These are phyloP conservation scores for Agrotis segetum DNA, from an alignment of 2,888 invertebrate species.

Conservation along the genomic window DNA sequence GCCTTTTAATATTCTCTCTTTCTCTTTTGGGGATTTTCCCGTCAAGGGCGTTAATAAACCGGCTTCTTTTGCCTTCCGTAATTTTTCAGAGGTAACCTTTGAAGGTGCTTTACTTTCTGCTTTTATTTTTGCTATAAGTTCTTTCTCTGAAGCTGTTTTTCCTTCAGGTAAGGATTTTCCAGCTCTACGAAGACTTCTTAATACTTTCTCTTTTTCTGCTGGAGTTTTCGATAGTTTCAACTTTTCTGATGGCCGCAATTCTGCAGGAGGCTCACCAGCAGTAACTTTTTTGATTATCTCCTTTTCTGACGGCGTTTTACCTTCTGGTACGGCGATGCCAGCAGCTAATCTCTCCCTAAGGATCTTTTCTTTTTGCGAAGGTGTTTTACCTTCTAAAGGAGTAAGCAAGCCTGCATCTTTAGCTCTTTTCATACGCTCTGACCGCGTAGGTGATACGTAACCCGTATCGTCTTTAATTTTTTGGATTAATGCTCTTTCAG, in stretches of 20 bases:
- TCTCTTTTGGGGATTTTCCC: conserved; percentile 44
- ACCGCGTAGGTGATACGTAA: conserved; percentile 60
- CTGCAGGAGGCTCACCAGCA: conserved; percentile 17
- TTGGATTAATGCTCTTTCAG: conserved; percentile 58
- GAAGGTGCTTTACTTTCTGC: conserved; percentile 25
- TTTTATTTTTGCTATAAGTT: conserved; percentile 53
- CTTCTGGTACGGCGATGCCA: conserved; percentile 58
- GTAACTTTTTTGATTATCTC: conserved; percentile 32
- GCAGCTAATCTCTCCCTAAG: conserved; percentile 45
- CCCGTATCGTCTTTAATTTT: conserved; percentile 60
- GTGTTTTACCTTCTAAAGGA: conserved; percentile 64
- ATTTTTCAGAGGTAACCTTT: conserved; percentile 38
- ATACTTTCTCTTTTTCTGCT: conserved; percentile 67
- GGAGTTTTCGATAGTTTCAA: conserved; percentile 62
- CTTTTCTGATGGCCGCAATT: conserved; percentile 56
- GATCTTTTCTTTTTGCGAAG: conserved; percentile 63
- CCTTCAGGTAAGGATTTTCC: conserved; percentile 60
- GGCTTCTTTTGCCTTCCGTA: conserved; percentile 46
- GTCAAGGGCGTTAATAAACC: conserved; percentile 33
- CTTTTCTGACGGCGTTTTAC: conserved; percentile 64
- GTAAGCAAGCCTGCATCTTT: conserved; percentile 60
- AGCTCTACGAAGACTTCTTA: conserved; percentile 58
- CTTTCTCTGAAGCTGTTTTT: conserved; percentile 58
- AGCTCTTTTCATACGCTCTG: conserved; percentile 58
- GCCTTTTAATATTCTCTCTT: conserved; percentile 62